A percentile compares a stretch with the other conserved stretches of the same genome.
Evolutionary conservation across 1,140 invertebrate genomes (phyloP).

Genomic region (Procambarus virginalis): DNA sequence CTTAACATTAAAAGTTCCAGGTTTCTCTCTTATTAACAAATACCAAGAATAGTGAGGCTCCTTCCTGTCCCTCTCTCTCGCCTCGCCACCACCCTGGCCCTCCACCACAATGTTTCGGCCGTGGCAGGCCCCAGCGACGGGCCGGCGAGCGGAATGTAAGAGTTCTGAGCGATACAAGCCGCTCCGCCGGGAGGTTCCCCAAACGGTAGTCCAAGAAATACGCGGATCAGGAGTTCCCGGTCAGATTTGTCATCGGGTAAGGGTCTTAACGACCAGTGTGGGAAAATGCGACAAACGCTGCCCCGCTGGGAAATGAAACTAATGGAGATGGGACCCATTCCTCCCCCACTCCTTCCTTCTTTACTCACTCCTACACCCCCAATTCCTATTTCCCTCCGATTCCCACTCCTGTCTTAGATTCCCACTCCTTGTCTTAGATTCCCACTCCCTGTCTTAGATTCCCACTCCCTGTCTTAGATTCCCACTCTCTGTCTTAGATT

Average conservation of each 20-base stretch:
- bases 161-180: neutral
- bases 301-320: constrained; percentile 8
- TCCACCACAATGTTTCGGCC: neutral
- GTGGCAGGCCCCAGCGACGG: too few species aligned
- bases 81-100: neutral
- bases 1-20: constrained; percentile 34
- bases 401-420: too few species aligned
- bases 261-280: constrained; percentile 3
- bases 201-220: constrained; percentile 36
- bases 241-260: constrained; percentile 42
- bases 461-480: neutral
- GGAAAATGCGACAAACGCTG: constrained; percentile 15
- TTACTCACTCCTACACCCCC: too few species aligned
- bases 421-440: too few species aligned
- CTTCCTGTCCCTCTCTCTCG: neutral
- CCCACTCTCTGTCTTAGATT: neutral
- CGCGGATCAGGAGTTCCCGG: constrained; percentile 27
- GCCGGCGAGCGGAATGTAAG: neutral
- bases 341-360: neutral
- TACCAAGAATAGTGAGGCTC: constrained; percentile 26
- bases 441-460: too few species aligned
- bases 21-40: constrained; percentile 47
- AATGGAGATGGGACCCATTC: neutral
- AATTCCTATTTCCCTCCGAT: too few species aligned
- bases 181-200: neutral